These are phyloP conservation scores for Rhamnusium bicolor DNA, from an alignment of 2,888 invertebrate genomes.

Conservation along the genomic window DNA sequence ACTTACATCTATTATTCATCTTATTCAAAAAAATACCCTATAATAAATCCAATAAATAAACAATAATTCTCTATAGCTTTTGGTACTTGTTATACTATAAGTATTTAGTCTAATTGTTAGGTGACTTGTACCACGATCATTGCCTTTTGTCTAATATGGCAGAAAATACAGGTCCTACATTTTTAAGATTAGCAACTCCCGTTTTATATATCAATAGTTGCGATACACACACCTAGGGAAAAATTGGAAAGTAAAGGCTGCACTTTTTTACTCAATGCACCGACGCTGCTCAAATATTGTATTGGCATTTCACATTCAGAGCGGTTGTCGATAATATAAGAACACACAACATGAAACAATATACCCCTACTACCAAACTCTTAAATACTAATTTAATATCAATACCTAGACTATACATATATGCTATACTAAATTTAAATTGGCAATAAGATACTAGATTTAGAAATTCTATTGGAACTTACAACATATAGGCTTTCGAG, in stretches of 20 bases:
- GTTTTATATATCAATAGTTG: slow-evolving; percentile 32
- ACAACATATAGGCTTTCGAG: slow-evolving; percentile 63
- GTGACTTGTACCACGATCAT: slow-evolving; percentile 61
- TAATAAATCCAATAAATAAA: slow-evolving; percentile 62
- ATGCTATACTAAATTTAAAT: slow-evolving; percentile 63
- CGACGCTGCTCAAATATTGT: slow-evolving; percentile 26
- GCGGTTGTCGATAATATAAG: slow-evolving; percentile 61
- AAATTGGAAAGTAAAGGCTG: slow-evolving; percentile 42
- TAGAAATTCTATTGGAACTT: slow-evolving; percentile 70
- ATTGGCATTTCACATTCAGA: slow-evolving; percentile 53
- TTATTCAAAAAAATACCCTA: slow-evolving; percentile 61
- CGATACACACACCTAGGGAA: slow-evolving; percentile 51
- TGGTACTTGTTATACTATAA: slow-evolving; percentile 61
- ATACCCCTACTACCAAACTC: slow-evolving; percentile 70
- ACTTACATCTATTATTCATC: slow-evolving; percentile 54
- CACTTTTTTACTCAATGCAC: slow-evolving; percentile 43
- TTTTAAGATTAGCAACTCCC: slow-evolving; percentile 32
- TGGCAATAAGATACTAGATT: slow-evolving; percentile 71
- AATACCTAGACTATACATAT: slow-evolving; percentile 67
- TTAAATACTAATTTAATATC: slow-evolving; percentile 70
- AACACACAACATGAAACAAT: slow-evolving; percentile 67
- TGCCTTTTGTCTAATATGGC: slow-evolving; percentile 48
- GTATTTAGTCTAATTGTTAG: slow-evolving; percentile 57
- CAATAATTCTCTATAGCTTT: slow-evolving; percentile 65
- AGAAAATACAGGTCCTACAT: slow-evolving; percentile 35